Base-by-base conservation (phyloP, 1,140 invertebrate genomes). In the Drosophila pseudoananassae region DNA sequence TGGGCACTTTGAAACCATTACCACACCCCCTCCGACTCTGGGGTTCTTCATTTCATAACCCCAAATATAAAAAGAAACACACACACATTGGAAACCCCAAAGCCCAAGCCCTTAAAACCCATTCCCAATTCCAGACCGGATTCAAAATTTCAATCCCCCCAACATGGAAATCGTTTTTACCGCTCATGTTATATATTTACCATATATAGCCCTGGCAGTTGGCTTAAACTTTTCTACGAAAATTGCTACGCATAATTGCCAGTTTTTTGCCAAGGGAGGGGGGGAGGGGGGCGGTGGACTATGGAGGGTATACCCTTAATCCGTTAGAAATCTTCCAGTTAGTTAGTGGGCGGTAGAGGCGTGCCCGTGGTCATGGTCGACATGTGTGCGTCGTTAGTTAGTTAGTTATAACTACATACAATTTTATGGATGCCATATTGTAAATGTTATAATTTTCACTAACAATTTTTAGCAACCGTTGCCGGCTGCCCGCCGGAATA, bases 401-500 rank as follows among this genome's bases (percentile, higher is more conserved):
- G 81, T 85, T 88, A 82, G 83, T 88, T 87, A 88, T 82, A 87
- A 78, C 83, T 87, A 88, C 78, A 88, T 87, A 87, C 83, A 87
- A 82, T 82, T 87, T 87, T 78, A 88, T 87, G 83, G 60, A 61
- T 47, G 75, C 60, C 82, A 87, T 87, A 88, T 87, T 87, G 83
- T 76, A 88, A 87, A 87, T 87, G 82, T 87, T 87, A 88, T 85
- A 85, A 85, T 87, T 85, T 85, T 87, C 82, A 87, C 82, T 71
- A 85, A 87, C 78, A 81, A 81, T 85, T 85, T 81, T 78, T 49
- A 56, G 53, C 74, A 72, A 66, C 53, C 49, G 60, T 55, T 57
- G 43, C 25, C 9, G 52, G 31, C 8, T 40, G 38, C 38, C 14
- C 17, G 66, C 56, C 8, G 25, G 8, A 4, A 33, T 27, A 15